These are phyloP conservation scores for Metallyticus violacea DNA, from an alignment of 2,888 invertebrate species.

Conservation along the genomic window DNA sequence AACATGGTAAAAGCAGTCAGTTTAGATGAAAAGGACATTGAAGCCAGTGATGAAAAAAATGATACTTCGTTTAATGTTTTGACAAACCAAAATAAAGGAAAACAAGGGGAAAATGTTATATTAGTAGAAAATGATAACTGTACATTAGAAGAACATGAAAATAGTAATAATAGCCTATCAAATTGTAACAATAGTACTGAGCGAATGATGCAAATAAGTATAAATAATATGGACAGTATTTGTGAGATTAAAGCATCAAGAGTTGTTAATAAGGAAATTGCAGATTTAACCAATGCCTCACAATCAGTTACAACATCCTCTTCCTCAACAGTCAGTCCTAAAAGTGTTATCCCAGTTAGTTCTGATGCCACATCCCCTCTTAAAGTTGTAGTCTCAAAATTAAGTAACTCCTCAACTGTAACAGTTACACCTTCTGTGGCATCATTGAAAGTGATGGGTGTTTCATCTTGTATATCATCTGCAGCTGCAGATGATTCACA, in stretches of 20 bases:
- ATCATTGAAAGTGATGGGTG: too few relatives aligned
- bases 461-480: not conserved
- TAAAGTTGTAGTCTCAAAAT: not conserved
- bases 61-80: not conserved
- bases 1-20: not conserved
- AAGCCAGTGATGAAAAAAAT: not conserved
- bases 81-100: not conserved
- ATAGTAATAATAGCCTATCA: not conserved
- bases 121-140: not conserved
- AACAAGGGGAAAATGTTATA: not conserved
- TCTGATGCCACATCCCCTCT: not conserved
- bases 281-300: not conserved
- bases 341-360: not conserved
- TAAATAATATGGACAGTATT: not conserved
- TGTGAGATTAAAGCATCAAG: not conserved
- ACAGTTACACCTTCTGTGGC: not conserved
- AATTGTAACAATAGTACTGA: not conserved
- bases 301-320: not conserved
- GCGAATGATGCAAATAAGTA: not conserved
- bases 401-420: not conserved
- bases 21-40: not conserved
- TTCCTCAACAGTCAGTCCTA: too few relatives aligned
- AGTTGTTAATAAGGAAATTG: not conserved
- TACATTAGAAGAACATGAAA: not conserved
- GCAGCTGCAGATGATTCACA: not conserved